Evolutionary conservation across 2,888 invertebrate species (phyloP), one percentile per base, ranked within the genome.

Genomic region (Torymus tubicola): DNA sequence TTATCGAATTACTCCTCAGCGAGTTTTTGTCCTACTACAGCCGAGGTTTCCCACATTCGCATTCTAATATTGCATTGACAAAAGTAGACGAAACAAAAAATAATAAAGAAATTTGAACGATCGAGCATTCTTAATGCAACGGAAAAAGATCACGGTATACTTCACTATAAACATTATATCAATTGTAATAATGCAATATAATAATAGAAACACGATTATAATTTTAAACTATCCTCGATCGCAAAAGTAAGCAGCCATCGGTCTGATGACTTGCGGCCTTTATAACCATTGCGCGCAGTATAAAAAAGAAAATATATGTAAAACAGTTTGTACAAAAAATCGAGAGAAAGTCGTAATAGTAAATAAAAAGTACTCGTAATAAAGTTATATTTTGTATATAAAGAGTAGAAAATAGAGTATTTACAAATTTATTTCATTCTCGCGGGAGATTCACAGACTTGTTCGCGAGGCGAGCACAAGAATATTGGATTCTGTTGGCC

Each of bases 281-380:
- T 21, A 52, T 82, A 67, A 77, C 81, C 63, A 83, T 84, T 83
- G 78, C 78, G 69, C 75, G 76, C 71, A 81, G 80, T 79, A 71
- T 76, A 82, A 75, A 84, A 81, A 81, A 80, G 85, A 86, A 85
- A 85, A 86, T 88, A 87, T 87, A 88, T 87, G 87, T 90, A 89
- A 89, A 90, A 89, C 88, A 89, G 87, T 90, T 90, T 90, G 90
- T 90, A 90, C 90, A 90, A 87, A 84, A 89, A 88, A 88, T 86
- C 85, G 87, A 87, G 87, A 88, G 88, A 88, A 88, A 87, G 88
- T 87, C 86, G 85, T 78, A 81, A 82, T 87, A 84, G 84, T 86
- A 86, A 87, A 76, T 71, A 87, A 86, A 83, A 87, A 85, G 86
- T 86, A 86, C 85, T 87, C 84, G 86, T 87, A 42, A 42, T 42